phyloP scores from a whole-genome alignment of 2,113 vertebrate species.

The Callospermophilus lateralis region DNA sequence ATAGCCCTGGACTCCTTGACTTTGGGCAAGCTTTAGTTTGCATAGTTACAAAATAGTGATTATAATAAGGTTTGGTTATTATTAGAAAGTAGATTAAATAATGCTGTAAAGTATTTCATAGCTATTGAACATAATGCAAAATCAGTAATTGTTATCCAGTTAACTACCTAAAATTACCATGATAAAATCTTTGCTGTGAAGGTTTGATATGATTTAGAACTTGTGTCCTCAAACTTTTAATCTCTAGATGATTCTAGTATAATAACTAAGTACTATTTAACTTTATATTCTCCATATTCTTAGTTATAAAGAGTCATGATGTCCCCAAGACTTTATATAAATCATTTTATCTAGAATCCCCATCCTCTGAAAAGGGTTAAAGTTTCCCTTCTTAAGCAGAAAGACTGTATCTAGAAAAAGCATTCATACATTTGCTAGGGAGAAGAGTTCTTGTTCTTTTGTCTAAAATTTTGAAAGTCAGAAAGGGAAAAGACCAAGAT shows the following conservation, averaged over 20 bases:
- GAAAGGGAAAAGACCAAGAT: background rate
- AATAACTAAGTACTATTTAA: background rate
- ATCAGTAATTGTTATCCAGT: background rate
- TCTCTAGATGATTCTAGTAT: background rate
- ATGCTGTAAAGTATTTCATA: background rate
- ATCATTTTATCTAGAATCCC: background rate
- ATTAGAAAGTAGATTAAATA: conserved; percentile 34
- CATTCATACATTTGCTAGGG: background rate
- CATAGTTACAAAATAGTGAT: background rate
- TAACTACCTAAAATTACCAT: conserved; percentile 7
- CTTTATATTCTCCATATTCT: background rate
- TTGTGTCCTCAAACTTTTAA: background rate
- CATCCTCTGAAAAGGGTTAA: background rate
- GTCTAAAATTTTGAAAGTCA: background rate
- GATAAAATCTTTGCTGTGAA: background rate
- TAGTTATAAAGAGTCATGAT: background rate
- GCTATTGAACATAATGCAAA: background rate
- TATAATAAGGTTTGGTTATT: background rate
- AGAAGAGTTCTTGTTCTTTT: background rate
- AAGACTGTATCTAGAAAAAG: background rate
- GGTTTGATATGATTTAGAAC: background rate
- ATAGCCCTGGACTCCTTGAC: background rate
- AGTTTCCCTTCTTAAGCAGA: background rate
- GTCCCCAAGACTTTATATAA: background rate
- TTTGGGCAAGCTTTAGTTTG: background rate